A percentile compares a stretch with the other conserved stretches of the same genome.
phyloP scores from a whole-genome alignment of 2,888 invertebrate genomes.

The Caradrina clavipalpis region DNA sequence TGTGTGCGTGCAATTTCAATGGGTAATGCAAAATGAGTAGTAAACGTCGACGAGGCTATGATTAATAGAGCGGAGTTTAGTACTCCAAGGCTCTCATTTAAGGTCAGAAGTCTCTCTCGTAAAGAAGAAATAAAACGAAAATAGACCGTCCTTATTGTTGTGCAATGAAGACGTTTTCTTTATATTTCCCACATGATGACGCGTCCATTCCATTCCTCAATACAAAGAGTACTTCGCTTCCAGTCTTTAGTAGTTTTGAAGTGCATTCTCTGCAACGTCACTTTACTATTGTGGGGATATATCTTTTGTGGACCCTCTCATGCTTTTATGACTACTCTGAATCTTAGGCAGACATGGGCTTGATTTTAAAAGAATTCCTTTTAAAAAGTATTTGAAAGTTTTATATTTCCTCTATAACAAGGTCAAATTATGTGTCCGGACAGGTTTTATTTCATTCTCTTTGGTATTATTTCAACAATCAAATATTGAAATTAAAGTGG shows the following conservation, averaged over 20 bases:
- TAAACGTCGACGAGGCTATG: conserved; percentile 40
- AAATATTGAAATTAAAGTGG: not conserved
- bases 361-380: conserved; percentile 27
- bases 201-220: conserved; percentile 51
- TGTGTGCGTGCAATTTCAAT: conserved; percentile 31
- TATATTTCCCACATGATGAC: conserved; percentile 57
- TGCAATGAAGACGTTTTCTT: conserved; percentile 55
- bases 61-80: conserved; percentile 54
- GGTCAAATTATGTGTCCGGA: not conserved
- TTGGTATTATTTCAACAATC: not conserved
- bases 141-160: conserved; percentile 47
- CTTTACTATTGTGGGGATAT: conserved; percentile 50
- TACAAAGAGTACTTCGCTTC: conserved; percentile 57
- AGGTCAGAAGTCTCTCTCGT: conserved; percentile 38
- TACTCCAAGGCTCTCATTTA: conserved; percentile 45
- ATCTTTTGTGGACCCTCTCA: conserved; percentile 50
- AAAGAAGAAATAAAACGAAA: conserved; percentile 30
- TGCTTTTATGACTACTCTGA: conserved; percentile 47
- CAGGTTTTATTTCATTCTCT: not conserved
- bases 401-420: not conserved
- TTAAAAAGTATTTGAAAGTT: not conserved
- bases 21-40: conserved; percentile 46
- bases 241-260: conserved; percentile 63
- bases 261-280: conserved; percentile 59
- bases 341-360: conserved; percentile 35